phyloP scores from a whole-genome alignment of 1,140 invertebrate species.

The Xylocopa sonorina region DNA sequence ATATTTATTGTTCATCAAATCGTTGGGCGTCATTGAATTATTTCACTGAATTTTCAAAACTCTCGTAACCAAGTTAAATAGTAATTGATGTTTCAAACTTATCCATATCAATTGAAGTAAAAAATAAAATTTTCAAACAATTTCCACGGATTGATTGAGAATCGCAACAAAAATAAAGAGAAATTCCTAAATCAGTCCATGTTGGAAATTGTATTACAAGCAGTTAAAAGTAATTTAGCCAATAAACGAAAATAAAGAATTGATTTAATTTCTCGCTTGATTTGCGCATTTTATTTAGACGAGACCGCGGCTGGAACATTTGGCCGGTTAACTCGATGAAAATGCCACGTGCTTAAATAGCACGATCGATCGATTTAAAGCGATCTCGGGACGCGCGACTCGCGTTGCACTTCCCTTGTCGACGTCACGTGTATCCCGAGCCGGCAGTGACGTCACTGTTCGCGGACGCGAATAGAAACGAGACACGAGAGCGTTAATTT shows the following conservation, averaged over 20 bases:
- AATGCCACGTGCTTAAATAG: constrained; percentile 34
- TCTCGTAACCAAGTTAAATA: too few relatives aligned
- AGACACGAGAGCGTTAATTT: constrained; percentile 76
- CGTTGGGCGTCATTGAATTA: too few relatives aligned
- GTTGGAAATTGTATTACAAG: neutral
- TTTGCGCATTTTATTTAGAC: constrained; percentile 24
- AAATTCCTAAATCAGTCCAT: fast-evolving
- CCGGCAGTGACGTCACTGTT: constrained; percentile 74
- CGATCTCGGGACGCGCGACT: constrained; percentile 46
- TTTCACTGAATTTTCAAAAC: too few relatives aligned
- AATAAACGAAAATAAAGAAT: too few relatives aligned
- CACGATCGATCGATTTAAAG: constrained; percentile 44
- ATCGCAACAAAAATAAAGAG: neutral
- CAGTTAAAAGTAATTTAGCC: neutral
- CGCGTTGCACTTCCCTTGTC: constrained; percentile 61
- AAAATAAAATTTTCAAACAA: too few relatives aligned
- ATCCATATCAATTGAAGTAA: too few relatives aligned
- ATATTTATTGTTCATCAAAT: neutral
- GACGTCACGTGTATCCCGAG: constrained; percentile 73
- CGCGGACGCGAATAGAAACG: constrained; percentile 75
- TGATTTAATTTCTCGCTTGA: neutral
- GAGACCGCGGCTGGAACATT: neutral
- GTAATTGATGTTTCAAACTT: too few relatives aligned
- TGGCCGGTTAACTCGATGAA: constrained; percentile 6
- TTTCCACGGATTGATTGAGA: too few relatives aligned